Base-by-base conservation (phyloP, 1,140 invertebrate species). In the Neodiprion virginianus region DNA sequence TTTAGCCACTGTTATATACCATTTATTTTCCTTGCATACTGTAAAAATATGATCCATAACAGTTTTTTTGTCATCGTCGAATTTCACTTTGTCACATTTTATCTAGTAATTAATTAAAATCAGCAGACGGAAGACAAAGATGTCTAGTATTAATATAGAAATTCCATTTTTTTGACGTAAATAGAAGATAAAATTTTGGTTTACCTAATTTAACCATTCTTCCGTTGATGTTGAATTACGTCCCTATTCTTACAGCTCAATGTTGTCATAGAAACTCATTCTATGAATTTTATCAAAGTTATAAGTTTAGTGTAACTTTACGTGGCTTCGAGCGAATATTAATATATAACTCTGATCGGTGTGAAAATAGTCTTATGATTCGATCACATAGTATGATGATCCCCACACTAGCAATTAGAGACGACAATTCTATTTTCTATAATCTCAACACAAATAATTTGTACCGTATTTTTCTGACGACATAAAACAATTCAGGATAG, bases 161-260 rank as follows among this genome's bases (percentile, higher is more conserved):
- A 61, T 61, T 61, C 53, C n/a, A 12, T 11, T 61, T 61, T 11
- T 8, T 61, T n/a, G 53, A 61, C 28, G 28, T 61, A 61, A 61
- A 61, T 61, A 61, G 53, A 61, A 61, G 53, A 61, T 12, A 61
- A 61, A 61, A 61, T 12, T 61, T 61, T 8, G 53, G n/a, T 61
- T 61, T 61, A 17, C 53, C 53, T 61, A 61, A 61, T 61, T 61
- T 61, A 61, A 61, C 53, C 53, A 61, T 61, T 61, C 53, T 61
- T 61, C n/a, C 53, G 53, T 61, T 61, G 53, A 61, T 61, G 53
- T 61, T 61, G 11, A 61, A 61, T 61, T 61, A 61, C n/a, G 11
- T 61, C 7, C 53, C 53, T 61, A 61, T 61, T 61, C n/a, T 61
- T 61, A 61, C 53, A 61, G 53, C 53, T 61, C 2, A 61, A 61